Conservation (phyloP, 2,888 invertebrate genomes). For the Zaprionus obscuricornis region DNA sequence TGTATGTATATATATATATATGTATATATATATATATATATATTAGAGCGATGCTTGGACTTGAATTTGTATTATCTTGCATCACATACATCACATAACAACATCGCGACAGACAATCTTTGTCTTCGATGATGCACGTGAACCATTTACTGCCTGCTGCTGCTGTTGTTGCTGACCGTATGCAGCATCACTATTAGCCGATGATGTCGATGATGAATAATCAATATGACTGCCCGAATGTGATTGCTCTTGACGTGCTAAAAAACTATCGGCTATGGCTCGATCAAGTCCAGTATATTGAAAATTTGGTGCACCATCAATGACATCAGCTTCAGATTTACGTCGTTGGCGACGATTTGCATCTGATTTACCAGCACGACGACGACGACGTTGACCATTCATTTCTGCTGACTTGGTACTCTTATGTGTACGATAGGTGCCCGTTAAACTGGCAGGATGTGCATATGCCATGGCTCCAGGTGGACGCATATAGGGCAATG, state of each 20-base stretch:
- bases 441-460: slow-evolving; percentile 65
- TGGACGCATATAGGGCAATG: slow-evolving; percentile 73
- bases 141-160: slow-evolving; percentile 1
- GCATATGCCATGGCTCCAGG: slow-evolving; percentile 71
- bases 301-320: slow-evolving; percentile 80
- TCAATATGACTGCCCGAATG: slow-evolving; percentile 80
- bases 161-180: slow-evolving; percentile 37
- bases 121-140: slow-evolving; percentile 68
- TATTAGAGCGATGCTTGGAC: background rate
- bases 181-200: slow-evolving; percentile 62
- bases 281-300: slow-evolving; percentile 82
- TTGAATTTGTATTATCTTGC: too few species aligned
- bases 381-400: slow-evolving; percentile 69
- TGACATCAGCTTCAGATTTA: slow-evolving; percentile 81
- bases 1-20: too few species aligned
- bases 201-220: slow-evolving; percentile 79
- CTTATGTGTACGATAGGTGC: slow-evolving; percentile 76
- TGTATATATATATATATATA: too few species aligned
- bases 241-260: slow-evolving; percentile 81
- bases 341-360: slow-evolving; percentile 80
- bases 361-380: slow-evolving; percentile 68
- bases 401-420: slow-evolving; percentile 69
- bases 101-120: slow-evolving; percentile 81
- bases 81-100: slow-evolving; percentile 67
- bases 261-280: slow-evolving; percentile 82